Evolutionary conservation across 2,888 invertebrate genomes (phyloP).

Genomic region (Listrodromus nycthemerus): DNA sequence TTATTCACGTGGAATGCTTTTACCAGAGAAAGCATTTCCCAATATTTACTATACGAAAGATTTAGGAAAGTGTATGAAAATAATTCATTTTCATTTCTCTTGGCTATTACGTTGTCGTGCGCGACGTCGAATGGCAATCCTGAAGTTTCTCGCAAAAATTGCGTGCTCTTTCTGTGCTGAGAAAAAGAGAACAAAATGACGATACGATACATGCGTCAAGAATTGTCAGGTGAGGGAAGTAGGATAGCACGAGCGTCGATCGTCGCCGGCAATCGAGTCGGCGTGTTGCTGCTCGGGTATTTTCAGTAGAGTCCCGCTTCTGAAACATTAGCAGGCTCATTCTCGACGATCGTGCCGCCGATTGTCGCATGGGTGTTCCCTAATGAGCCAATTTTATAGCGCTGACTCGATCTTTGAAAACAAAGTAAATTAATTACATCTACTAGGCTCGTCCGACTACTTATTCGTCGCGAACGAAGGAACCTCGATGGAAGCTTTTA

Average conservation of each 20-base stretch:
- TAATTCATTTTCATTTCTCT: neutral
- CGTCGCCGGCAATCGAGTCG: conserved; percentile 22
- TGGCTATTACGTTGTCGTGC: neutral
- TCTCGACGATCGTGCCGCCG: conserved; percentile 73
- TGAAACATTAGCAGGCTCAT: conserved; percentile 62
- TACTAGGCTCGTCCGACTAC: conserved; percentile 16
- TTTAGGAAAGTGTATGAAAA: neutral
- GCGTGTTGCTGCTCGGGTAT: conserved; percentile 36
- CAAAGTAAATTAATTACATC: conserved; percentile 75
- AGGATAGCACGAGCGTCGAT: conserved; percentile 57
- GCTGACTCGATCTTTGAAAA: conserved; percentile 71
- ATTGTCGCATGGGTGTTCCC: conserved; percentile 75
- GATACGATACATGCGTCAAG: neutral
- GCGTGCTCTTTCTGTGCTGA: neutral
- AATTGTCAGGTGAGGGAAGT: neutral
- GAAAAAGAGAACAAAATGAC: neutral
- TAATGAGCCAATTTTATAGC: conserved; percentile 78
- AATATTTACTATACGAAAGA: conserved; percentile 27
- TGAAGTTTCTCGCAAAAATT: neutral
- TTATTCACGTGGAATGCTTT: conserved; percentile 43
- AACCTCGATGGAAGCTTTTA: conserved; percentile 54
- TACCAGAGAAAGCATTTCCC: conserved; percentile 12
- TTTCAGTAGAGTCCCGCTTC: conserved; percentile 24
- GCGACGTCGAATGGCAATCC: neutral
- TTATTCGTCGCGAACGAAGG: conserved; percentile 38